Percentiles rank a stretch among this genome's conserved stretches.
Evolutionary conservation across 2,888 invertebrate genomes (phyloP).

Genomic region (Eugnorisma glareosa): DNA sequence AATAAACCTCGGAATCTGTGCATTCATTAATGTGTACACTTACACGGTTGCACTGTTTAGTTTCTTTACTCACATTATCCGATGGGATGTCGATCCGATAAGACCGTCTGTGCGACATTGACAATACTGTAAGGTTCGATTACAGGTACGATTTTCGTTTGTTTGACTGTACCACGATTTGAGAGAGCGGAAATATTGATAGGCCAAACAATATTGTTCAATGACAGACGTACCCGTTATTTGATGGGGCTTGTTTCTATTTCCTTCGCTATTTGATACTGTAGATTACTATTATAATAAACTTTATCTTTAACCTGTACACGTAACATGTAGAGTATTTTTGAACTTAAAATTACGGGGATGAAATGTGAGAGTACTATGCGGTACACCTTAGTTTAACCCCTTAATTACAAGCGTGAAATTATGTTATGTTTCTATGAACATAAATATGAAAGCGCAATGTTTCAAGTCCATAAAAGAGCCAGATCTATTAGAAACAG

Average conservation of each 20-base stretch:
- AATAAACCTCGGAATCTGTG: neutral
- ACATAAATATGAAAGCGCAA: neutral
- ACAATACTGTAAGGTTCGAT: neutral
- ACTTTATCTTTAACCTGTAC: neutral
- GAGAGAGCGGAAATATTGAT: constrained; percentile 29
- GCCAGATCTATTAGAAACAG: constrained; percentile 21
- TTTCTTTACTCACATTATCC: neutral
- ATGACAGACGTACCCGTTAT: constrained; percentile 26
- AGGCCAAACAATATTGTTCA: constrained; percentile 19
- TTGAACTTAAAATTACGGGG: neutral
- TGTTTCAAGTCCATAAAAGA: constrained; percentile 3
- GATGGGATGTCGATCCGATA: neutral
- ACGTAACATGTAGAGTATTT: neutral
- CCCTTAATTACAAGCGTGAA: neutral
- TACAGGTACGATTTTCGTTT: neutral
- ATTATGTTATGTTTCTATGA: neutral
- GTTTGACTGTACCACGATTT: constrained; percentile 20
- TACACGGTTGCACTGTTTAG: neutral
- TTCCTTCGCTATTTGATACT: neutral
- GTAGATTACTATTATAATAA: neutral
- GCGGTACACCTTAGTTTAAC: neutral
- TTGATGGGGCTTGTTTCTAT: constrained; percentile 7
- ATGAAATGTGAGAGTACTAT: neutral
- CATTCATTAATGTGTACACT: neutral
- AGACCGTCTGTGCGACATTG: neutral